Conservation (phyloP, 2,113 vertebrate species). For the Poecile atricapillus region DNA sequence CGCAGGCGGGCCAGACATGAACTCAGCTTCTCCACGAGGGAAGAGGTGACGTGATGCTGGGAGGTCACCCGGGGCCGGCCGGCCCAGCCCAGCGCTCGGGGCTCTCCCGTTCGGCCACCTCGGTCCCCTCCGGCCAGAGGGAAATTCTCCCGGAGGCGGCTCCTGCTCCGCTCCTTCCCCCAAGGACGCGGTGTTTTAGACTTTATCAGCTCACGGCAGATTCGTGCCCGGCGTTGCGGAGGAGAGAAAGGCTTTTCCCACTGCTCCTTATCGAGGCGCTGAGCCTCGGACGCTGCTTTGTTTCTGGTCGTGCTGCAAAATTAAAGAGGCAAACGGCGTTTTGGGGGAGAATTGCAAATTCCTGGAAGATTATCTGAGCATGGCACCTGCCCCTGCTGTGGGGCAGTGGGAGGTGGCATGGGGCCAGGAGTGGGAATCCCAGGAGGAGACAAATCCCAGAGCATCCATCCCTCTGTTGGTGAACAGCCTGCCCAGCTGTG, state of each 20-base stretch:
- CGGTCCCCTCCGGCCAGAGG: not conserved
- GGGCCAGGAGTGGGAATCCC: not conserved
- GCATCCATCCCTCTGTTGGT: not conserved
- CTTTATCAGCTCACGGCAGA: constrained; percentile 47
- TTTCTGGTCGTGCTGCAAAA: not conserved
- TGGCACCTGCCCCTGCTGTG: not conserved
- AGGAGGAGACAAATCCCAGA: not conserved
- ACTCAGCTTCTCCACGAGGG: not conserved
- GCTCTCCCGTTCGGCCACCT: not conserved
- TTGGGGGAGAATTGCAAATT: not conserved
- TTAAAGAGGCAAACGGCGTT: not conserved
- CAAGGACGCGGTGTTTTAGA: not conserved
- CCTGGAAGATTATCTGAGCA: not conserved
- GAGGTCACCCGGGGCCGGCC: not conserved
- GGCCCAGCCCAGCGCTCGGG: not conserved
- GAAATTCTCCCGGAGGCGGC: not conserved
- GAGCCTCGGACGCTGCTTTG: not conserved
- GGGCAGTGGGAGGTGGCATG: not conserved
- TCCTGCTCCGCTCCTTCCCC: not conserved
- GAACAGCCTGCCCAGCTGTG: not conserved
- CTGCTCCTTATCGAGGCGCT: not conserved
- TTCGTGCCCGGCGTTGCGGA: not conserved
- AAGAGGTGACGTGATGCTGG: not conserved
- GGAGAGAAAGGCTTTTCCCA: constrained; percentile 27
- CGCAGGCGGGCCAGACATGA: not conserved